Evolutionary conservation across 2,888 invertebrate genomes (phyloP), one percentile per base, ranked within the genome.

Genomic region (Rhodophaea formosa): DNA sequence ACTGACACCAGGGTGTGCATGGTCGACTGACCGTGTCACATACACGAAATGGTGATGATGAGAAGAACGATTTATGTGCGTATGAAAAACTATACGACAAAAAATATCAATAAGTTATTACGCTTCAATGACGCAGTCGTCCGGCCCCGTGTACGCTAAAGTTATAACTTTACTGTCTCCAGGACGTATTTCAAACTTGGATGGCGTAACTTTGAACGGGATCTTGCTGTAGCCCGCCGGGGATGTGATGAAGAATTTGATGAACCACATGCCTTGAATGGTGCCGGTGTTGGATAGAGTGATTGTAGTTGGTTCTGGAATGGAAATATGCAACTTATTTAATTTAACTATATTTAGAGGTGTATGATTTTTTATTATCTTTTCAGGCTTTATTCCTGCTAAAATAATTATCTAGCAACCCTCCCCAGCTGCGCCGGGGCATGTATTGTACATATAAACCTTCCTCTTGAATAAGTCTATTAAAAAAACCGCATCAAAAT

Each of bases 261-360:
- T 74, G 5, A 67, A 58, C 90, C 90, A 91, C 5, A 67, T 67
- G 0, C 88, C 89, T 0, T 75, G 53, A n/a, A 86, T 69, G 0
- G 85, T 68, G 10, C 90, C 90, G 0, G 66, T 70, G 64, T 91
- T 90, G 29, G 55, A 67, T 1, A 90, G 57, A 5, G 65, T 71
- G 39, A 91, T 61, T 16, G 61, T 75, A 14, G 71, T 78, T 12
- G 80, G 66, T 59, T 86, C 90, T 91, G 77, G 42, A 82, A 56
- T 10, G 14, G 23, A 61, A 54, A 43, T 17, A 23, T n/a, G n/a
- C n/a, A n/a, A n/a, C n/a, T n/a, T n/a, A n/a, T n/a, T n/a, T n/a
- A n/a, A n/a, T n/a, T n/a, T n/a, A n/a, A n/a, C n/a, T n/a, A n/a
- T n/a, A n/a, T n/a, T n/a, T n/a, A n/a, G n/a, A n/a, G n/a, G n/a